phyloP scores from a whole-genome alignment of 2,888 invertebrate genomes.

The Agrotis exclamationis region DNA sequence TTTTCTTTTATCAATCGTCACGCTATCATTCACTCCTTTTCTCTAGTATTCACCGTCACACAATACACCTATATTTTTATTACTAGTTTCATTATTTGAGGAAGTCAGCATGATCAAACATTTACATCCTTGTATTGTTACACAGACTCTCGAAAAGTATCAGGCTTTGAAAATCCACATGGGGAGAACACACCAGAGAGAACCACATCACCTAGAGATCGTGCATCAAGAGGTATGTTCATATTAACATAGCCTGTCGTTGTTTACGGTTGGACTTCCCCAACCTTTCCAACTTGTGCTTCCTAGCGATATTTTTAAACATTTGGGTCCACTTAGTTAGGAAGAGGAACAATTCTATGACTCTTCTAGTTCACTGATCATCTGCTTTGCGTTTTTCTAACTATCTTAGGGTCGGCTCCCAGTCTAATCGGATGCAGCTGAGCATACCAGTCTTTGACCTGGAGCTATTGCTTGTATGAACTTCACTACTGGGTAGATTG shows the following conservation, averaged over 20 bases:
- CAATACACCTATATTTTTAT: too few species aligned
- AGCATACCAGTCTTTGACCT: too few species aligned
- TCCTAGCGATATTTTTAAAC: not conserved
- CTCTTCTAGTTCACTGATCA: not conserved
- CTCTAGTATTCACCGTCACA: too few species aligned
- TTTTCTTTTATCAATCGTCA: not conserved
- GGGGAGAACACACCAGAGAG: slow-evolving; percentile 64
- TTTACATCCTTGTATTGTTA: slow-evolving; percentile 32
- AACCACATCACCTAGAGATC: slow-evolving; percentile 59
- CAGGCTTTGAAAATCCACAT: slow-evolving; percentile 62
- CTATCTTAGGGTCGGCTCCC: too few species aligned
- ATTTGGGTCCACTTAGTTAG: too few species aligned
- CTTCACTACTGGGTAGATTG: too few species aligned
- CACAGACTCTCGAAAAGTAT: slow-evolving; percentile 80
- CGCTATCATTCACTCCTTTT: not conserved
- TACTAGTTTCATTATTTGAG: too few species aligned
- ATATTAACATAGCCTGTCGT: not conserved
- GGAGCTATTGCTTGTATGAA: too few species aligned
- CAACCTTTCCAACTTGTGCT: not conserved
- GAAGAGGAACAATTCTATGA: not conserved
- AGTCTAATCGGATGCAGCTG: too few species aligned
- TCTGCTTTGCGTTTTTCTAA: too few species aligned
- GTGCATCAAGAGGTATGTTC: slow-evolving; percentile 71
- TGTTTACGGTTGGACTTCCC: not conserved
- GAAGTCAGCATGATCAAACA: not conserved